Conservation (phyloP, 2,113 vertebrate species). For the Hippocampus abdominalis region DNA sequence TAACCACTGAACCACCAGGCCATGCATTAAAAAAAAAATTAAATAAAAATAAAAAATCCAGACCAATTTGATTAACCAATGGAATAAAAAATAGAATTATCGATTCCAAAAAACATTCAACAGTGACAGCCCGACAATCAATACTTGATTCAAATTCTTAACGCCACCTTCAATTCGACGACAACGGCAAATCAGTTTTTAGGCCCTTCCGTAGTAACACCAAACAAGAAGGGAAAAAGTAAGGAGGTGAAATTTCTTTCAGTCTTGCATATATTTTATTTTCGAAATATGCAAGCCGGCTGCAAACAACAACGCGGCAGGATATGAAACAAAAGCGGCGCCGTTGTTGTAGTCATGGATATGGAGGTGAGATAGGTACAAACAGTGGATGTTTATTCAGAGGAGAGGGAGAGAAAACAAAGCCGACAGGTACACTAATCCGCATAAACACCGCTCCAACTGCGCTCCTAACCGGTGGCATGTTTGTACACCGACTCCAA, state of each 20-base stretch:
- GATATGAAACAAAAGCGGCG: slow-evolving; percentile 1
- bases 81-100: no score
- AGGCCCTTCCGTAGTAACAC: not conserved
- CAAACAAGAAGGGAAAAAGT: not conserved
- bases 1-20: not conserved
- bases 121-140: not conserved
- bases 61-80: no score
- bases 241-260: not conserved
- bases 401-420: not conserved
- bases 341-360: not conserved
- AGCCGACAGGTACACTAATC: slow-evolving; percentile 29
- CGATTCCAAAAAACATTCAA: no score
- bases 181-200: not conserved
- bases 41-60: not conserved
- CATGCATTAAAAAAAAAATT: not conserved
- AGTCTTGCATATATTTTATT: not conserved
- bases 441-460: slow-evolving; percentile 33
- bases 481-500: slow-evolving; percentile 53
- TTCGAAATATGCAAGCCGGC: not conserved
- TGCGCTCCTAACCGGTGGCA: slow-evolving; percentile 26
- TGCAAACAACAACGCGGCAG: not conserved
- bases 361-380: slow-evolving; percentile 9
- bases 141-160: not conserved
- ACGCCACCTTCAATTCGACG: no score
- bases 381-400: slow-evolving; percentile 21